Conservation (phyloP, 2,113 vertebrate species). For the Scophthalmus maximus region DNA sequence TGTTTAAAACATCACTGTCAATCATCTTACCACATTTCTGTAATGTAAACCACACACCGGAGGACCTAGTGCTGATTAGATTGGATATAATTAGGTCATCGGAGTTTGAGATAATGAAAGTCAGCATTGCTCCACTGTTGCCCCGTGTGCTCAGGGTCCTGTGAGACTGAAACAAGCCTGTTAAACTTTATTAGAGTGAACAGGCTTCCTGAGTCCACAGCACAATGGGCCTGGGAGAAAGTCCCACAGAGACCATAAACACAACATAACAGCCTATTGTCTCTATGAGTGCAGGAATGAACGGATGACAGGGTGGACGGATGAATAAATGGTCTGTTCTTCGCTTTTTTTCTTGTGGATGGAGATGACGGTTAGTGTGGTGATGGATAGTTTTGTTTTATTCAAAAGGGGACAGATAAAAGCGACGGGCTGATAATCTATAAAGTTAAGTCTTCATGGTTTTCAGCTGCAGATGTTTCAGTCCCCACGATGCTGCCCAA, state of each 20-base stretch:
- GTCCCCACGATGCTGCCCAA: not conserved
- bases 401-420: not conserved
- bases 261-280: slow-evolving; percentile 73
- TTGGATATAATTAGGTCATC: slow-evolving; percentile 73
- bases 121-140: slow-evolving; percentile 56
- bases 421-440: not conserved
- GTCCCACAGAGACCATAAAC: slow-evolving; percentile 60
- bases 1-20: slow-evolving; percentile 63
- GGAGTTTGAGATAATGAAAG: slow-evolving; percentile 73
- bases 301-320: slow-evolving; percentile 40
- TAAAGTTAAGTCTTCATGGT: too few relatives aligned
- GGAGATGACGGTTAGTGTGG: too few relatives aligned
- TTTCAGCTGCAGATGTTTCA: slow-evolving; percentile 25
- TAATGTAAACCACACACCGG: slow-evolving; percentile 57
- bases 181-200: slow-evolving; percentile 74
- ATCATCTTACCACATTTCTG: slow-evolving; percentile 54
- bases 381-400: not conserved
- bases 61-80: slow-evolving; percentile 63
- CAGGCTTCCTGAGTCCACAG: slow-evolving; percentile 57
- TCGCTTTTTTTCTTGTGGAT: slow-evolving; percentile 2
- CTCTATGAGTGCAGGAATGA: slow-evolving; percentile 32
- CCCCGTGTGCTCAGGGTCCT: slow-evolving; percentile 53
- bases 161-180: slow-evolving; percentile 60
- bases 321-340: slow-evolving; percentile 54
- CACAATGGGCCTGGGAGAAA: slow-evolving; percentile 55